Evolutionary conservation across 2,888 invertebrate species (phyloP).

Genomic region (Deilephila elpenor): DNA sequence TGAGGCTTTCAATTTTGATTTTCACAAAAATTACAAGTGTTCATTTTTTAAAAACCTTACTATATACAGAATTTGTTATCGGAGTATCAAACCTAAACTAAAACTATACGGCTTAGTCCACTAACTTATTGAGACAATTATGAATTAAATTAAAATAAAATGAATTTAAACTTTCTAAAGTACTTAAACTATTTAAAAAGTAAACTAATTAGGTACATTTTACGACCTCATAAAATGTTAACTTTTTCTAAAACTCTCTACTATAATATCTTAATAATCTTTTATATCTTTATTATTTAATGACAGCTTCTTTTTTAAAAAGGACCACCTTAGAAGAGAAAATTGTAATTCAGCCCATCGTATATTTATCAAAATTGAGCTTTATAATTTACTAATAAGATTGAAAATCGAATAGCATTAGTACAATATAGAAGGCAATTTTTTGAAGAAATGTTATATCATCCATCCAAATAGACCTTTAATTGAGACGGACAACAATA

Average conservation of each 20-base stretch:
- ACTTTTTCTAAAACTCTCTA: background rate
- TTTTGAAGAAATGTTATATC: conserved; percentile 13
- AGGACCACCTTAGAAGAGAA: conserved; percentile 25
- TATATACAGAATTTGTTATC: too few relatives aligned
- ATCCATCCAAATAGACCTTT: conserved; percentile 18
- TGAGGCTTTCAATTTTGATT: too few relatives aligned
- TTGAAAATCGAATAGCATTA: background rate
- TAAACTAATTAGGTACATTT: background rate
- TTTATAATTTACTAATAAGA: background rate
- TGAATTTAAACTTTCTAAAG: too few relatives aligned
- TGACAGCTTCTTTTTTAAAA: conserved; percentile 1
- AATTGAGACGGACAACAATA: conserved; percentile 5
- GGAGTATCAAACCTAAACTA: too few relatives aligned
- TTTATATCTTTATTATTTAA: conserved; percentile 26
- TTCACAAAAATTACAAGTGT: too few relatives aligned
- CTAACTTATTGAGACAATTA: too few relatives aligned
- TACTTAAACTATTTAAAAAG: background rate
- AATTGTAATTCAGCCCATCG: background rate
- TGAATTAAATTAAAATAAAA: too few relatives aligned
- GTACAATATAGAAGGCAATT: background rate
- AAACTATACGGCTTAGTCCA: too few relatives aligned
- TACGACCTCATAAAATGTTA: conserved; percentile 6
- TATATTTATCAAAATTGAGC: background rate
- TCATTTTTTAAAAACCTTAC: too few relatives aligned
- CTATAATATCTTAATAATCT: conserved; percentile 23